Conservation (phyloP, 2,113 vertebrate species). For the Arothron firmamentum region DNA sequence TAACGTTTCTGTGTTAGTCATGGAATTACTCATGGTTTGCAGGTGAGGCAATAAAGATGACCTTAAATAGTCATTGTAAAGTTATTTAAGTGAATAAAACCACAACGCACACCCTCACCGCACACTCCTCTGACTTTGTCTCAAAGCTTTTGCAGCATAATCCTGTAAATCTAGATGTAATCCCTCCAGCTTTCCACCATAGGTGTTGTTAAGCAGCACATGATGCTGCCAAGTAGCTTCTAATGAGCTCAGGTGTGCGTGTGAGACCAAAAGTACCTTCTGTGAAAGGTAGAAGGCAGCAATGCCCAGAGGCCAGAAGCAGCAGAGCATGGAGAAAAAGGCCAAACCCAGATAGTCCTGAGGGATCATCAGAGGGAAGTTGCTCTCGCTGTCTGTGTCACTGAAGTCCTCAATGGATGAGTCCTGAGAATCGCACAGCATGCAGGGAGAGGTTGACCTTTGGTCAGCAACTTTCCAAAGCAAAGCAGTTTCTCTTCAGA, state of each 20-base stretch:
- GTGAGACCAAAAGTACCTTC: conserved; percentile 71
- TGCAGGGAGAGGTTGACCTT: conserved; percentile 1
- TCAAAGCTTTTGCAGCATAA: conserved; percentile 21
- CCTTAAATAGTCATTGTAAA: neutral
- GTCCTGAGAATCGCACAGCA: conserved; percentile 58
- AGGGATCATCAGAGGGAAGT: conserved; percentile 81
- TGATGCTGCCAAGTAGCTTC: conserved; percentile 29
- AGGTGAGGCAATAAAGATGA: too few relatives aligned
- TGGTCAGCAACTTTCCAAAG: conserved; percentile 1
- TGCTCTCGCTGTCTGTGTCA: conserved; percentile 78
- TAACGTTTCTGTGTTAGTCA: too few relatives aligned
- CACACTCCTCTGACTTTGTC: neutral
- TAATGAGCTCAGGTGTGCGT: conserved; percentile 22
- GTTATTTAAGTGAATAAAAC: neutral
- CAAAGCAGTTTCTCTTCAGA: neutral
- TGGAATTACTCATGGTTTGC: too few relatives aligned
- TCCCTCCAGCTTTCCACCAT: conserved; percentile 18
- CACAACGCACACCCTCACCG: too few relatives aligned
- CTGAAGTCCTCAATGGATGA: conserved; percentile 83
- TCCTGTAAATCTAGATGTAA: conserved; percentile 31
- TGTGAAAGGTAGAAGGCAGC: conserved; percentile 88
- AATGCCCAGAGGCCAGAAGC: conserved; percentile 89
- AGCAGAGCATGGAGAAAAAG: conserved; percentile 90
- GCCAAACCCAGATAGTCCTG: conserved; percentile 86
- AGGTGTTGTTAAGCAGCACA: conserved; percentile 14